A percentile compares a stretch with the other conserved stretches of the same genome.
phyloP scores from a whole-genome alignment of 2,797 vertebrate genomes.

The Cossypha polioptera region DNA sequence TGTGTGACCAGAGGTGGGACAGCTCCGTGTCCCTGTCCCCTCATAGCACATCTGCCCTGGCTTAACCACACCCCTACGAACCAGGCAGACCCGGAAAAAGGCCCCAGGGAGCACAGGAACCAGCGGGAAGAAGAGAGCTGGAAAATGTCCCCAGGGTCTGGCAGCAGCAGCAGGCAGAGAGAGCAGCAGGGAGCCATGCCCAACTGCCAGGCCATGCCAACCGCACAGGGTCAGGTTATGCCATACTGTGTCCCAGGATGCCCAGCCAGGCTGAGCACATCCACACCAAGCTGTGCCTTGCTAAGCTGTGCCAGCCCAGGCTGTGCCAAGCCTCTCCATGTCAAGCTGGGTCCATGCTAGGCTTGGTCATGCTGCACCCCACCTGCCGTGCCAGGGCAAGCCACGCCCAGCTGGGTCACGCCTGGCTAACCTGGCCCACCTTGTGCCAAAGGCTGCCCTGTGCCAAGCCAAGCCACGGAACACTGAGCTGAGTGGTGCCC shows the following conservation, averaged over 20 bases:
- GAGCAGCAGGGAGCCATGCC: not conserved
- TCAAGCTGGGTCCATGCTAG: not conserved
- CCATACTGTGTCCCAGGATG: not conserved
- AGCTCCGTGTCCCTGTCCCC: not conserved
- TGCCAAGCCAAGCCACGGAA: not conserved
- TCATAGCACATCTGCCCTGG: accelerated
- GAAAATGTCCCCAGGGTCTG: conserved; percentile 33
- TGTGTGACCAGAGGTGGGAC: accelerated
- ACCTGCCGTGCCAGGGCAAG: not conserved
- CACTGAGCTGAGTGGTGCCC: not conserved
- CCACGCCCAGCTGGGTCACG: not conserved
- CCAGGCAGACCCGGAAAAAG: not conserved
- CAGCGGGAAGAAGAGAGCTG: not conserved
- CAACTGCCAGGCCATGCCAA: not conserved
- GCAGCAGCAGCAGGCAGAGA: not conserved
- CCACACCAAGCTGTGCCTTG: not conserved
- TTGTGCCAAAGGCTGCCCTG: not conserved
- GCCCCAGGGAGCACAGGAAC: not conserved
- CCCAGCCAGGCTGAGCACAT: not conserved
- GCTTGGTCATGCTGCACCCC: not conserved
- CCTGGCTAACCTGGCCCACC: not conserved
- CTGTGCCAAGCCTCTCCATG: not conserved
- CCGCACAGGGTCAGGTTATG: accelerated
- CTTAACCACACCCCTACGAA: accelerated
- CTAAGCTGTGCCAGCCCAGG: not conserved